Conservation (phyloP, 2,113 vertebrate species). For the Circaetus gallicus region DNA sequence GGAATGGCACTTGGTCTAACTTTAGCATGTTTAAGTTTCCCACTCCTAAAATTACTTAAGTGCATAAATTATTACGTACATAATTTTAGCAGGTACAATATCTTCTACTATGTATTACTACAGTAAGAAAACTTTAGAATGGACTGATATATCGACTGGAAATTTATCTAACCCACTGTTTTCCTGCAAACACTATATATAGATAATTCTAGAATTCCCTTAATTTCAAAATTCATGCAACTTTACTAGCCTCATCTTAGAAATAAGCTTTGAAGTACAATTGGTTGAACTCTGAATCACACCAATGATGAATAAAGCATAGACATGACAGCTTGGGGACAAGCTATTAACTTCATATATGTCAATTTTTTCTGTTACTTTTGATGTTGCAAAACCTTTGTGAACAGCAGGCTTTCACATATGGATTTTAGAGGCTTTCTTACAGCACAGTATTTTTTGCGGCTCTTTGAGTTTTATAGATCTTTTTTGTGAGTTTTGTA, state of each 20-base stretch:
- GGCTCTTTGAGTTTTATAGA: neutral
- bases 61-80: neutral
- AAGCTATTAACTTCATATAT: neutral
- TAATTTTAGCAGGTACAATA: neutral
- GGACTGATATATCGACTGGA: neutral
- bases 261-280: neutral
- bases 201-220: neutral
- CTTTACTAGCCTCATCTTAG: neutral
- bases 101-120: neutral
- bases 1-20: neutral
- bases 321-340: neutral
- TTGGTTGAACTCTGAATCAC: neutral
- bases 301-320: neutral
- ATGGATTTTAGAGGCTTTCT: neutral
- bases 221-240: neutral
- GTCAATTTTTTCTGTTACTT: neutral
- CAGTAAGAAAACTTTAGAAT: neutral
- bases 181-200: neutral
- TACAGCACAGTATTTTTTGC: neutral
- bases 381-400: neutral
- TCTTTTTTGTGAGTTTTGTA: neutral
- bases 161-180: neutral
- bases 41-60: neutral
- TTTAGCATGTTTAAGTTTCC: neutral
- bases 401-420: neutral